These are phyloP conservation scores for Molanna angustata DNA, from an alignment of 2,888 invertebrate genomes.

Conservation along the genomic window DNA sequence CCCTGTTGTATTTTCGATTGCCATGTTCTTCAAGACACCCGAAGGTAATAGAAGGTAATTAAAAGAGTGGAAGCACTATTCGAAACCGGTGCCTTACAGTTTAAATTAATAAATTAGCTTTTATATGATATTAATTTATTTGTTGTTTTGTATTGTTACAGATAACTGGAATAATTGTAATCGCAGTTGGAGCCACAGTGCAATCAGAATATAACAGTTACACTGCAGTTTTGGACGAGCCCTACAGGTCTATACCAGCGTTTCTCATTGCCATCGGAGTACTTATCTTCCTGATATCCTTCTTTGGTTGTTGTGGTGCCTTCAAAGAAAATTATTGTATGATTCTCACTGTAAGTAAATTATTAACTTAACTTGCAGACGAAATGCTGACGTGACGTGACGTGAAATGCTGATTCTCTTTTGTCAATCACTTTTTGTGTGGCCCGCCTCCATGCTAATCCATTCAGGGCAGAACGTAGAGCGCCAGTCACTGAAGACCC, in stretches of 20 bases:
- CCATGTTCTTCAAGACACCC: too few species aligned
- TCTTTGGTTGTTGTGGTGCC: slow-evolving; percentile 88
- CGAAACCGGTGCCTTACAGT: background rate
- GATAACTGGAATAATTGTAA: slow-evolving; percentile 77
- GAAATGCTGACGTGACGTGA: too few species aligned
- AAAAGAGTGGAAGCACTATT: background rate
- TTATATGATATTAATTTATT: background rate
- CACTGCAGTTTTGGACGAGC: slow-evolving; percentile 58
- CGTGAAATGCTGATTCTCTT: too few species aligned
- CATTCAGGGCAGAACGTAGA: too few species aligned
- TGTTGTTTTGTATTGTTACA: slow-evolving; percentile 45
- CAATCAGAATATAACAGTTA: slow-evolving; percentile 65
- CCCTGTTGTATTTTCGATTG: too few species aligned
- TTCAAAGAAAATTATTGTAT: slow-evolving; percentile 80
- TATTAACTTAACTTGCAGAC: too few species aligned
- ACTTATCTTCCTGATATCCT: slow-evolving; percentile 74
- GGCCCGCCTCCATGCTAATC: too few species aligned
- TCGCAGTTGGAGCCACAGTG: slow-evolving; percentile 71
- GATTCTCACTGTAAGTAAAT: slow-evolving; percentile 66
- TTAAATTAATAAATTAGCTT: background rate
- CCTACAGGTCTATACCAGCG: slow-evolving; percentile 72
- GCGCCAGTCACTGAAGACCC: too few species aligned
- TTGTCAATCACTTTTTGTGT: too few species aligned
- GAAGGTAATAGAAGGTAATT: too few species aligned
- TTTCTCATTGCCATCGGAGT: slow-evolving; percentile 68